Evolutionary conservation across 2,113 vertebrate genomes (phyloP).

Genomic region (Sphaerodactylus townsendi): DNA sequence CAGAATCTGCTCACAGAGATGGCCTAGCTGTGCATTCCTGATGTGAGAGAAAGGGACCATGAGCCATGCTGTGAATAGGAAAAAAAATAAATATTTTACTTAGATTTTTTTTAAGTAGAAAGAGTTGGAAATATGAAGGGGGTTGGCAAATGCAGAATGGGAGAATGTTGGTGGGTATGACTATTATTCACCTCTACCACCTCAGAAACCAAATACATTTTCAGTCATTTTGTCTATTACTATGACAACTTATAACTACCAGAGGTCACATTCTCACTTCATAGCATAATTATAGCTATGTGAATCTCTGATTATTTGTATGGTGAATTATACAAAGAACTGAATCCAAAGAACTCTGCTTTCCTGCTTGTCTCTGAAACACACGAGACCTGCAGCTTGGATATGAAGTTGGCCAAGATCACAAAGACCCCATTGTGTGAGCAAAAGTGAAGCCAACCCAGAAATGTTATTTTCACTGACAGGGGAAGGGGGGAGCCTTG

Average conservation of each 20-base stretch:
- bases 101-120: too few relatives aligned
- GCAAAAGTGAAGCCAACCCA: too few relatives aligned
- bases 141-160: too few relatives aligned
- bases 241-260: not conserved
- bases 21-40: too few relatives aligned
- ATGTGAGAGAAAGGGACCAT: not conserved
- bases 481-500: not conserved
- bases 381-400: too few relatives aligned
- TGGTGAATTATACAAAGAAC: not conserved
- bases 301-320: not conserved
- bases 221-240: not conserved
- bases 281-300: not conserved
- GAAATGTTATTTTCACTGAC: not conserved
- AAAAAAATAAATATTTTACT: not conserved
- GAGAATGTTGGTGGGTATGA: not conserved
- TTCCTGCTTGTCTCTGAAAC: too few relatives aligned
- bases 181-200: not conserved
- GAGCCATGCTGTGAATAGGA: not conserved
- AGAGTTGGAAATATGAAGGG: not conserved
- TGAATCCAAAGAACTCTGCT: not conserved
- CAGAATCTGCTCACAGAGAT: not conserved
- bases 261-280: not conserved
- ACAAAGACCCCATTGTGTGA: too few relatives aligned
- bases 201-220: not conserved
- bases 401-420: too few relatives aligned